Evolutionary conservation across 2,113 vertebrate genomes (phyloP).

Genomic region (Erythrolamprus reginae): DNA sequence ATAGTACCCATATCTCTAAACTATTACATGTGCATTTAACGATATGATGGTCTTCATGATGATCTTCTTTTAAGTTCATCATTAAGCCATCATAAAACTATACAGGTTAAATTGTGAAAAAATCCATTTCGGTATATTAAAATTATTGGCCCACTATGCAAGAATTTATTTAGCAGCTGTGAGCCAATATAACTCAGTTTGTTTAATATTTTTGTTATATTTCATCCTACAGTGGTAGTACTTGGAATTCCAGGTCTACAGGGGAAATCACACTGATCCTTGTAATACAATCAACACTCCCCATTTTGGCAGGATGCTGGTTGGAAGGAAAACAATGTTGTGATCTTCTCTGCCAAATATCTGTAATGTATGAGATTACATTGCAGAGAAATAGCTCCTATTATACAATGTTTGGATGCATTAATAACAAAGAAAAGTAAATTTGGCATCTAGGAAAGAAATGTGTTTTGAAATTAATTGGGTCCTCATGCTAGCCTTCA

Average conservation of each 20-base stretch:
- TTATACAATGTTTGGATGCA: not conserved
- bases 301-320: not conserved
- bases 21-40: not conserved
- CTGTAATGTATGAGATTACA: not conserved
- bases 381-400: not conserved
- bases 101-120: not conserved
- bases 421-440: not conserved
- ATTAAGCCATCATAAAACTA: not conserved
- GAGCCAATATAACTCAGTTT: not conserved
- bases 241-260: not conserved
- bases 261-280: not conserved
- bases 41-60: not conserved
- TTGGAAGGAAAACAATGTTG: not conserved
- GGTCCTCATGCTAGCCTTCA: not conserved
- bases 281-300: not conserved
- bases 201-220: not conserved
- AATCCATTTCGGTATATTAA: not conserved
- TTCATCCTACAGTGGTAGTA: not conserved
- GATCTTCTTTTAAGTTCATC: not conserved
- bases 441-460: not conserved
- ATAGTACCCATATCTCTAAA: not conserved
- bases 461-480: not conserved
- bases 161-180: not conserved
- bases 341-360: not conserved
- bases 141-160: not conserved